Percentiles rank a stretch among this genome's conserved stretches.
Evolutionary conservation across 2,797 vertebrate genomes (phyloP).

Genomic region (Sebastes matsubarae): DNA sequence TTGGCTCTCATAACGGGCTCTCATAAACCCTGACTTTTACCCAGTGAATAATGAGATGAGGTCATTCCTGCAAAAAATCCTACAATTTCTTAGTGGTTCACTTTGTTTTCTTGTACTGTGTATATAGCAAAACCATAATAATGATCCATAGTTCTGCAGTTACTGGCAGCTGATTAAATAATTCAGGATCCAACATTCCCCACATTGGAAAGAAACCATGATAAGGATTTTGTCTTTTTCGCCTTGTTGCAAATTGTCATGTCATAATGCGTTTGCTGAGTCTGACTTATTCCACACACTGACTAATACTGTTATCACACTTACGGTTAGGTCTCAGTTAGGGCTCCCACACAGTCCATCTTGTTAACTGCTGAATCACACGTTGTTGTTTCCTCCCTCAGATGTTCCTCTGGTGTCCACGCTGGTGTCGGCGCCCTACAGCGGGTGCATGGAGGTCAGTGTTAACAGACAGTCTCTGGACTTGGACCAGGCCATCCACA

Average conservation of each 20-base stretch:
- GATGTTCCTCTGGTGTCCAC: constrained; percentile 90
- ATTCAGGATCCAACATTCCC: neutral
- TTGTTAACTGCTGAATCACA: neutral
- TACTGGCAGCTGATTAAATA: neutral
- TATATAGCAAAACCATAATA: neutral
- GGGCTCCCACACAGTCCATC: neutral
- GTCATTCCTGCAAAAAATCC: neutral
- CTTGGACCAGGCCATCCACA: constrained; percentile 91
- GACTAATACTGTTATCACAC: neutral
- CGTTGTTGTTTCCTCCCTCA: constrained; percentile 64
- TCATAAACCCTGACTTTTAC: no score
- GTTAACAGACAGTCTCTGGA: constrained; percentile 86
- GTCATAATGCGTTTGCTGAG: neutral
- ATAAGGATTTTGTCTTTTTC: neutral
- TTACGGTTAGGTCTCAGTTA: neutral
- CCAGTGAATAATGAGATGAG: no score
- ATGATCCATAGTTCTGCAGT: neutral
- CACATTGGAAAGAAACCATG: neutral
- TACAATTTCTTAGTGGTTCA: neutral
- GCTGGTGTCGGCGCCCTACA: constrained; percentile 91
- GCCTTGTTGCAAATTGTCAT: neutral
- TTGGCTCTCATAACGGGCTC: no score
- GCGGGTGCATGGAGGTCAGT: constrained; percentile 91
- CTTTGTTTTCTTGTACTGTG: neutral
- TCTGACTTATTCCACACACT: neutral